Conservation (phyloP, 2,113 vertebrate species). For the Pomatorhinus ruficollis region DNA sequence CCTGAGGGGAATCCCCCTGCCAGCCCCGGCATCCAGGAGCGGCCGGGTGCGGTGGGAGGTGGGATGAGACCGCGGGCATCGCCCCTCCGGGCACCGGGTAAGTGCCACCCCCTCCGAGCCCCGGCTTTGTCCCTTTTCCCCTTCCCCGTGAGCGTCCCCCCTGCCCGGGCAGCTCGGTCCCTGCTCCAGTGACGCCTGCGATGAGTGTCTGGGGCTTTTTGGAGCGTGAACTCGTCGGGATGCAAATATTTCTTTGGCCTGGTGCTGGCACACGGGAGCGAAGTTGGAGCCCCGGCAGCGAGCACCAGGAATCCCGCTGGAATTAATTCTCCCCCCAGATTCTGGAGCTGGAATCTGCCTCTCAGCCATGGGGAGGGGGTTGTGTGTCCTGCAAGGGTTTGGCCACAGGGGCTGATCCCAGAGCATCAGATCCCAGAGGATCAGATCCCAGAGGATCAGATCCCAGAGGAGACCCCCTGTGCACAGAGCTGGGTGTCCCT, state of each 20-base stretch:
- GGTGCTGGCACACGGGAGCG: not conserved
- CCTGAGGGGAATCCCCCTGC: not conserved
- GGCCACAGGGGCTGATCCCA: fast-evolving
- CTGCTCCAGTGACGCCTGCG: not conserved
- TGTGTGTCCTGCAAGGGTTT: not conserved
- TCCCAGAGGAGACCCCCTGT: not conserved
- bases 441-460: not conserved
- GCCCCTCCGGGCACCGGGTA: not conserved
- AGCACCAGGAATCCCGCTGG: not conserved
- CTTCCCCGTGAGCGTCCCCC: not conserved
- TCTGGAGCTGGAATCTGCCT: not conserved
- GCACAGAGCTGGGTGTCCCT: not conserved
- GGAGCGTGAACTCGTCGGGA: not conserved
- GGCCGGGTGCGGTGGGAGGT: not conserved
- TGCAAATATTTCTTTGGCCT: not conserved
- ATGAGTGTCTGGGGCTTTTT: not conserved
- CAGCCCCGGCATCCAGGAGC: not conserved
- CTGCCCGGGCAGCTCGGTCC: not conserved
- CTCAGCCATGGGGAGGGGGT: fast-evolving
- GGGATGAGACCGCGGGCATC: not conserved
- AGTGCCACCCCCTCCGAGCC: not conserved
- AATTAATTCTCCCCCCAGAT: not conserved
- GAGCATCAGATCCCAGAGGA: not conserved
- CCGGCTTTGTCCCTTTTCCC: not conserved
- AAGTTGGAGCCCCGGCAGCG: not conserved